Base-by-base conservation (phyloP, 2,113 vertebrate species). In the Sander vitreus region DNA sequence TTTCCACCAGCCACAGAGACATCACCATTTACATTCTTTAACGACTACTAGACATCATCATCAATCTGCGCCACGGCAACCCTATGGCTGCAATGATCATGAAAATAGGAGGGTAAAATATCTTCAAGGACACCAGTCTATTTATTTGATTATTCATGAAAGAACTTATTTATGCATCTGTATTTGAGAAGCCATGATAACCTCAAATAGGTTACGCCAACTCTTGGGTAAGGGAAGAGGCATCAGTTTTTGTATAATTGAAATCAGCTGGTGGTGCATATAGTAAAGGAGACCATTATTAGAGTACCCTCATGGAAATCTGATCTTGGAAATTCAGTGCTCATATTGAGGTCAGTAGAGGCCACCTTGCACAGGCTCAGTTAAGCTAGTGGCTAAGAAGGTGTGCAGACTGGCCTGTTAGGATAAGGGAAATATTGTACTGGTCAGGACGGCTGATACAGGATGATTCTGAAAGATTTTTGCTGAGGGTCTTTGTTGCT, bases 321-420 rank as follows among this genome's bases (percentile, higher is more conserved):
- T 69, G 36, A 84, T 81, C 39, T 15, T 73, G 80, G 70, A 79
- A 77, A 80, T 86, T 77, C 73, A 33, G 21, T 18, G 82, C 77
- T 71, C 85, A 68, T 72, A 83, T 76, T 47, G 82, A 51, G 90
- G 88, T 90, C 83, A 69, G 59, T 5, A 43, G 64, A 78, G 83
- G 88, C 89, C 80, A 77, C 60, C 25, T 48, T 50, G 72, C 57
- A n/a, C 19, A 13, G 15, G 63, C 50, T 36, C 36, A 45, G 85
- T 83, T 91, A 89, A 89, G 82, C 70, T n/a, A 21, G 54, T 25
- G 82, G 86, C 66, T 71, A 57, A 76, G 83, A 88, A 79, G 78
- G 69, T 79, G 78, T 48, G 77, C 79, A 60, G 78, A 81, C 27
- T 25, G 80, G 43, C 55, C 57, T 25, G 25, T 85, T 54, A 79